Percentiles rank a stretch among this genome's conserved stretches.
These are phyloP conservation scores for Burhinus bistriatus DNA, from an alignment of 2,113 vertebrate genomes.

Conservation along the genomic window DNA sequence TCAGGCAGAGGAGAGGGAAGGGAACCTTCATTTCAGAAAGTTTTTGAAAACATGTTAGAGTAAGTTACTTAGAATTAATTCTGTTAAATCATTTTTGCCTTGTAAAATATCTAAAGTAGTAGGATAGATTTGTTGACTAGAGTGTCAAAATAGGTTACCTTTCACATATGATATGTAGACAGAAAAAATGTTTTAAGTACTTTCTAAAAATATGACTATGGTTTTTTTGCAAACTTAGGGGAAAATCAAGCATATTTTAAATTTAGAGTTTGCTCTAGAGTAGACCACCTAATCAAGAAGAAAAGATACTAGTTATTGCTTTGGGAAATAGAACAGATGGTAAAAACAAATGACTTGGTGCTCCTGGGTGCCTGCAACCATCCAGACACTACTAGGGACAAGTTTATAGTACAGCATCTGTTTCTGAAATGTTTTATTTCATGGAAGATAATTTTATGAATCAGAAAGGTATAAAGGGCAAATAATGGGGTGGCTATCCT, in stretches of 20 bases:
- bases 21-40: background rate
- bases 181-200: fast-evolving
- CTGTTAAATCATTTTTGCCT: background rate
- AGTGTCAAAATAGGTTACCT: background rate
- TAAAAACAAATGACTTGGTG: slow-evolving; percentile 64
- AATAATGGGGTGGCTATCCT: background rate
- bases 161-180: background rate
- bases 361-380: slow-evolving; percentile 53
- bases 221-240: background rate
- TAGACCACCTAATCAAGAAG: slow-evolving; percentile 61
- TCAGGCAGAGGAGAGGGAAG: background rate
- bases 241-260: slow-evolving; percentile 26
- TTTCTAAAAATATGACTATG: background rate
- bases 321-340: slow-evolving; percentile 66
- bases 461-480: background rate
- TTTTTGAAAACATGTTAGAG: background rate
- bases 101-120: background rate
- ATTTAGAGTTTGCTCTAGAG: slow-evolving; percentile 57
- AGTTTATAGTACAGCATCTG: slow-evolving; percentile 20
- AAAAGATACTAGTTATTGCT: slow-evolving; percentile 53
- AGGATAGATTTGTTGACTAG: background rate
- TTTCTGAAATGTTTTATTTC: slow-evolving; percentile 21
- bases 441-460: background rate
- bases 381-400: slow-evolving; percentile 34
- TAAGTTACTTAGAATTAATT: background rate